Base-by-base conservation (phyloP, 1,140 invertebrate genomes). In the Drosophila busckii region DNA sequence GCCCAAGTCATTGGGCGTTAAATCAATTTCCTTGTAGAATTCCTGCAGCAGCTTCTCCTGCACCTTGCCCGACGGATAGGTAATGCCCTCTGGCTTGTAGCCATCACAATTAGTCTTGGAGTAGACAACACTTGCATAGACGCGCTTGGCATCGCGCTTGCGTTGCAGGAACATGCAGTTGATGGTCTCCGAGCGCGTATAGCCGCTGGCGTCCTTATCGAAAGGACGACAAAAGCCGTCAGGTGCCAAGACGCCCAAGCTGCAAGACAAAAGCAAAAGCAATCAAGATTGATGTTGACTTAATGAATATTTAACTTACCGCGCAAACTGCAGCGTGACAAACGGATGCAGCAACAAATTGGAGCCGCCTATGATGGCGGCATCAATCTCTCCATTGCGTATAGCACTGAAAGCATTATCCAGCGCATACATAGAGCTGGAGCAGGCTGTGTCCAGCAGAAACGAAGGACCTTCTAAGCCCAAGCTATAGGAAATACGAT, bases 141-240 rank as follows among this genome's bases (percentile, higher is more conserved):
- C 89, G 40, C 96, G 88, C 69, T 92, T 93, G 0, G 96, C 93
- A 70, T 93, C 88, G 62, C 93, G 92, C 1, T 91, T 90, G 75
- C 94, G 95, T 87, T 98, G 97, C 4, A 99, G 83, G 59, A 94
- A 93, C 25, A 96, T 86, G 0, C 92, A 92, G 8, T 90, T 90
- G 8, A 97, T 90, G 0, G 95, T 92, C 88, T 95, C 93, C 2
- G 93, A 92, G n/a, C 94, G 89, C 0, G 90, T 91, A 69, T 95
- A 95, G 0, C 94, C 94, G 58, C 93, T 91, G 0, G 93, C 93
- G 54, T 91, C 90, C 38, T 92, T 92, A 88, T 99, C 97, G 84
- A 99, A 98, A 20, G 93, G 93, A 84, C 96, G 96, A 87, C 96
- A 98, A 31, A 89, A 90, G 3, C 97, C 97, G 55, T 98, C 94